Percentiles rank a stretch among this genome's conserved stretches.
Conservation (phyloP, 2,113 vertebrate genomes). For the Gymnobelideus leadbeateri region DNA sequence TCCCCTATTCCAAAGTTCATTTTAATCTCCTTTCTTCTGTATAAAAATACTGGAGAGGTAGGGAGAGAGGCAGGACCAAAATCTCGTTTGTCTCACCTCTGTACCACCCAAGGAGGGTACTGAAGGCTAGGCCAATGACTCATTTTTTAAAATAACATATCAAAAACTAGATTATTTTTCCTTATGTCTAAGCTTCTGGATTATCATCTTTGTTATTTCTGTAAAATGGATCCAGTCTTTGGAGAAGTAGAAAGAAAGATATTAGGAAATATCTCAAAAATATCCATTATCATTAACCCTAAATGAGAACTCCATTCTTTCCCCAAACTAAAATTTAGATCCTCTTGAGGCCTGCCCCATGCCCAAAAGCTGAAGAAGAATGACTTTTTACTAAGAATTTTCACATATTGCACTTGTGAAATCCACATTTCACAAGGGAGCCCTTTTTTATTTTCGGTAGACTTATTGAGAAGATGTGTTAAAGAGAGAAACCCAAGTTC, state of each 20-base stretch:
- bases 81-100: neutral
- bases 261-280: neutral
- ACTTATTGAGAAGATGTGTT: conserved; percentile 5
- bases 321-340: conserved; percentile 22
- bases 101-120: neutral
- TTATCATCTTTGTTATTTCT: neutral
- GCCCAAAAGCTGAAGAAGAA: conserved; percentile 10
- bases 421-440: conserved; percentile 24
- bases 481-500: neutral
- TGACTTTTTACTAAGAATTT: conserved; percentile 35
- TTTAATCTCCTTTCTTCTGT: neutral
- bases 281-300: neutral
- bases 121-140: neutral
- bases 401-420: conserved; percentile 34
- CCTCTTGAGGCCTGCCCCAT: conserved; percentile 2
- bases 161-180: neutral
- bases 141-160: neutral
- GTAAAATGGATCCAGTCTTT: neutral
- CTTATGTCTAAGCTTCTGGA: neutral
- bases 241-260: neutral
- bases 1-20: neutral
- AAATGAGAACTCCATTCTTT: conserved; percentile 25
- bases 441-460: conserved; percentile 25
- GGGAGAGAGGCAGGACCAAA: neutral
- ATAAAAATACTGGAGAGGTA: neutral